phyloP scores from a whole-genome alignment of 1,140 invertebrate species.

The Lycorma delicatula region DNA sequence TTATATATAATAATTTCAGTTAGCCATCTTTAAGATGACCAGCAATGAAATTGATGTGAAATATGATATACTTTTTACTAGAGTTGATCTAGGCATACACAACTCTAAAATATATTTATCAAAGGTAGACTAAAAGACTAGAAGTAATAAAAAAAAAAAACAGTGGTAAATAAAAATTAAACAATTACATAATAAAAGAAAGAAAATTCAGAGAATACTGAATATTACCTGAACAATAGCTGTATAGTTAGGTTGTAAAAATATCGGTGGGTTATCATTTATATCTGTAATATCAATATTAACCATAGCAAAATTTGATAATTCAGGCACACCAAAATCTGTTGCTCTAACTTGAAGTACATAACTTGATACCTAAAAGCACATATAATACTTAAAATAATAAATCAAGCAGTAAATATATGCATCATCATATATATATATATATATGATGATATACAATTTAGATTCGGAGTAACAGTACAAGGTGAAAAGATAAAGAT shows the following conservation, averaged over 20 bases:
- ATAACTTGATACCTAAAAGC: slow-evolving; percentile 53
- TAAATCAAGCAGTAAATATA: too few species aligned
- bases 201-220: neutral
- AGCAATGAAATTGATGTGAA: too few species aligned
- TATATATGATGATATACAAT: too few species aligned
- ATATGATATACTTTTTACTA: too few species aligned
- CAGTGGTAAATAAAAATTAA: neutral
- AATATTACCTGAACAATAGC: slow-evolving; percentile 58
- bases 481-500: too few species aligned
- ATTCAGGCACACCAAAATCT: slow-evolving; percentile 66
- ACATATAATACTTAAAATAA: neutral
- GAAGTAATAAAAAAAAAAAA: too few species aligned
- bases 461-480: too few species aligned
- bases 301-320: slow-evolving; percentile 63
- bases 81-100: too few species aligned
- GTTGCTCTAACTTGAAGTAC: slow-evolving; percentile 68
- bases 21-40: neutral
- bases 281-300: slow-evolving; percentile 76
- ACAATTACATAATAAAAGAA: too few species aligned
- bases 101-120: too few species aligned
- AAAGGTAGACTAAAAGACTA: too few species aligned
- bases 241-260: slow-evolving; percentile 68
- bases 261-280: slow-evolving; percentile 82
- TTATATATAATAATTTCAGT: neutral
- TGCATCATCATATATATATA: too few species aligned